A percentile compares a stretch with the other conserved stretches of the same genome.
Evolutionary conservation across 2,888 invertebrate species (phyloP).

Genomic region (Diabrotica balteata): DNA sequence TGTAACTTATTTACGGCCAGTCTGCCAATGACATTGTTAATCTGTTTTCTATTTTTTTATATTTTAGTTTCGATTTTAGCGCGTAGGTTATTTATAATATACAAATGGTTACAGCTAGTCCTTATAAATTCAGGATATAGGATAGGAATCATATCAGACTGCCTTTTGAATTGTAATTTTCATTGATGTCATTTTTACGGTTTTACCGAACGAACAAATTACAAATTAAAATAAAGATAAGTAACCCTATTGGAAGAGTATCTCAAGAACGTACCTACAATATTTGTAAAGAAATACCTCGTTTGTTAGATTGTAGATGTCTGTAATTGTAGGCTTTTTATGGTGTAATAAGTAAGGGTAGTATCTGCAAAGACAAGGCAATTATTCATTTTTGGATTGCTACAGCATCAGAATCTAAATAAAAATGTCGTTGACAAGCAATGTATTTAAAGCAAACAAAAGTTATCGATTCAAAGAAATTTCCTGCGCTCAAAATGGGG

Average conservation of each 20-base stretch:
- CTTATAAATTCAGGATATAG: conserved; percentile 41
- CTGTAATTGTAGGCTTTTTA: conserved; percentile 1
- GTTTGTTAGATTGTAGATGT: conserved; percentile 8
- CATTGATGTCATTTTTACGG: neutral
- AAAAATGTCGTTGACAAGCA: too few relatives aligned
- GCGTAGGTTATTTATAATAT: conserved; percentile 37
- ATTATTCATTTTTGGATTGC: too few relatives aligned
- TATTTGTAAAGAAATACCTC: conserved; percentile 12
- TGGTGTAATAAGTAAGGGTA: too few relatives aligned
- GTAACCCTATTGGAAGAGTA: neutral
- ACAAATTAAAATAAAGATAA: conserved; percentile 15
- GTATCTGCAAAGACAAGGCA: too few relatives aligned
- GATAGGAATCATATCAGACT: conserved; percentile 52
- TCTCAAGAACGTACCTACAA: conserved; percentile 4
- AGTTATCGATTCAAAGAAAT: too few relatives aligned
- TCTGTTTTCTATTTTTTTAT: conserved; percentile 45
- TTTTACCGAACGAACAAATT: conserved; percentile 12
- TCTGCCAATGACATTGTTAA: conserved; percentile 44
- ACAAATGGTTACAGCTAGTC: conserved; percentile 47
- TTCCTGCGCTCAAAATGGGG: too few relatives aligned
- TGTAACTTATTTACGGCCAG: conserved; percentile 35
- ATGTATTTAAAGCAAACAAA: too few relatives aligned
- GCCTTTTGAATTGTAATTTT: conserved; percentile 41
- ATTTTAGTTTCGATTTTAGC: conserved; percentile 42
- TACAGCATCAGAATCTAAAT: too few relatives aligned